A percentile compares a stretch with the other conserved stretches of the same genome.
These are phyloP conservation scores for Toxotes chatareus DNA, from an alignment of 2,113 vertebrate genomes.

Conservation along the genomic window DNA sequence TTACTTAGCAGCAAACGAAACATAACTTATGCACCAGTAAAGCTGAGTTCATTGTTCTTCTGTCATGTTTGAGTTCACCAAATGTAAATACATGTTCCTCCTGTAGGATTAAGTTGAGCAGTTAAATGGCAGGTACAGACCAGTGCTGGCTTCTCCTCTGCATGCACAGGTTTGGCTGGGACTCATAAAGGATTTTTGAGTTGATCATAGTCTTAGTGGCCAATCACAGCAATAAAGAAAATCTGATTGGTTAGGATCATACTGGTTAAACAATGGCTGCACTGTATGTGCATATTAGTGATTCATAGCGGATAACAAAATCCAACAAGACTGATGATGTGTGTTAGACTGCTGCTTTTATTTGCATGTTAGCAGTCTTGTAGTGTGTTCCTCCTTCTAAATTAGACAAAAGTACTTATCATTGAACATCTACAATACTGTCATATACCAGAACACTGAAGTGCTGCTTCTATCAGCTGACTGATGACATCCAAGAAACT, in stretches of 20 bases:
- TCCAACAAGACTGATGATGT: neutral
- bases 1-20: constrained; percentile 14
- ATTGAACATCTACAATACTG: too few relatives aligned
- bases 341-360: neutral
- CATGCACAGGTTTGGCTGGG: constrained; percentile 15
- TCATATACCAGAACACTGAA: too few relatives aligned
- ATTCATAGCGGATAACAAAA: neutral
- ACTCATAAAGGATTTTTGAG: neutral
- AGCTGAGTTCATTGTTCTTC: constrained; percentile 17
- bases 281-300: neutral
- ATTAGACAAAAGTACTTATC: neutral
- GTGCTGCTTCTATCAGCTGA: too few relatives aligned
- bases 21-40: neutral
- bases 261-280: neutral
- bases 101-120: constrained; percentile 12
- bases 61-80: constrained; percentile 9
- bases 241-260: constrained; percentile 2
- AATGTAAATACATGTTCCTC: constrained; percentile 28
- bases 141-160: constrained; percentile 4
- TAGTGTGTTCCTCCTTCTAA: neutral
- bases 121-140: constrained; percentile 6
- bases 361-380: neutral
- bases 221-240: constrained; percentile 29
- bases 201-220: neutral
- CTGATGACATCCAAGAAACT: too few relatives aligned